phyloP scores from a whole-genome alignment of 2,113 vertebrate genomes.

The Phyllopteryx taeniolatus region DNA sequence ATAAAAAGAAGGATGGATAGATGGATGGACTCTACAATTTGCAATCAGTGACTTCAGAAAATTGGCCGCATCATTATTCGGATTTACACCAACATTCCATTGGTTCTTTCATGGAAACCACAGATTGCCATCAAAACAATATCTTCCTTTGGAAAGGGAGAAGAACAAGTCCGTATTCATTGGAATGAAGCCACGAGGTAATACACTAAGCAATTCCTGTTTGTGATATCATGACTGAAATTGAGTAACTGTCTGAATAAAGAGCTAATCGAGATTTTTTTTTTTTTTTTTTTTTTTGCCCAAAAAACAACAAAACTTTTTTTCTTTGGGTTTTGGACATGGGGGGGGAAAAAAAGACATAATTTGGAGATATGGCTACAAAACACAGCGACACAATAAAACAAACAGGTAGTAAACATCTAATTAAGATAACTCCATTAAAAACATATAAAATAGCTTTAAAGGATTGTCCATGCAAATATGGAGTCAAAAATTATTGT shows the following conservation, averaged over 20 bases:
- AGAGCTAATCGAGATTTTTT: not conserved
- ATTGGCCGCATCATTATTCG: not conserved
- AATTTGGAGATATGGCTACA: too few relatives aligned
- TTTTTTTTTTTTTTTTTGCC: not conserved
- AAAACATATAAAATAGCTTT: not conserved
- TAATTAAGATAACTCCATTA: too few relatives aligned
- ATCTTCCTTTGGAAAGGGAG: conserved; percentile 11
- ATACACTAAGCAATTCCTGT: conserved; percentile 48
- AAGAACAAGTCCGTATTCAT: conserved; percentile 14
- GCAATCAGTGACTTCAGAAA: too few relatives aligned
- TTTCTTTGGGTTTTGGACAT: too few relatives aligned
- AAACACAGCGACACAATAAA: too few relatives aligned
- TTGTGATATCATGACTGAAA: conserved; percentile 72
- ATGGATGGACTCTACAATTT: too few relatives aligned
- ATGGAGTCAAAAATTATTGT: not conserved
- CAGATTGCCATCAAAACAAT: not conserved
- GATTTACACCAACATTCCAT: too few relatives aligned
- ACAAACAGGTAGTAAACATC: too few relatives aligned
- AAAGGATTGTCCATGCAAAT: not conserved
- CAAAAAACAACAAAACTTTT: not conserved
- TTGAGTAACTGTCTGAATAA: conserved; percentile 36
- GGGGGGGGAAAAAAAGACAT: too few relatives aligned
- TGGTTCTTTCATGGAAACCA: not conserved
- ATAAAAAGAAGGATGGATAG: too few relatives aligned
- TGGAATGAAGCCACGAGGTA: conserved; percentile 31